Base-by-base conservation (phyloP, 2,888 invertebrate genomes). In the Archaeoteleia sp. region DNA sequence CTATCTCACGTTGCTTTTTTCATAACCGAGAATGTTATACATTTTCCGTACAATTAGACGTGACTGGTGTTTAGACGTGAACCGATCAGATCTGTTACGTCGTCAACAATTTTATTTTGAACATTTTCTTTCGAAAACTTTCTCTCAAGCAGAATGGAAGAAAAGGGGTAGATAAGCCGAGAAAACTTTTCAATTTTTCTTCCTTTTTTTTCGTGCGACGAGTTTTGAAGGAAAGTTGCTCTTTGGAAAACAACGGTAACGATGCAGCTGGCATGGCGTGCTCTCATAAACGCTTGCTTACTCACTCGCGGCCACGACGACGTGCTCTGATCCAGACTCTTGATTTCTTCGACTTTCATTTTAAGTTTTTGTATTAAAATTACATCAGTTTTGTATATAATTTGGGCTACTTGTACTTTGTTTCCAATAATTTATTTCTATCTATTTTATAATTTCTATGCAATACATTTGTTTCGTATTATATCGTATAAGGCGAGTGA, bases 191-290 rank as follows among this genome's bases (percentile, higher is more conserved):
- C n/a, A n/a, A n/a, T n/a, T 32, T 17, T 40, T 13, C 7, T 14
- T 32, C 35, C 45, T 48, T 39, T 48, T 54, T 43, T 42, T 54
- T 48, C 51, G 39, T 27, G 49, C 5, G 23, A 20, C 34, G 6
- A 13, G 13, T 25, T 10, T 9, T 12, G 23, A 15, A 25, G 8
- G 23, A 10, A 20, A 43, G 35, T 42, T 9, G 42, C 23, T 27
- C 27, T 40, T 13, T 17, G 42, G n/a, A 49, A 55, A 63, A 57
- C 53, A 46, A 46, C 53, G 30, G 35, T 40, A 12, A 29, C 25
- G 25, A 17, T 25, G 42, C 42, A 57, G 65, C 77, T 76, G 76
- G 78, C 76, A 80, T 79, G 79, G 81, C 80, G 80, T 71, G 77
- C 54, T 70, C 42, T 60, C 61, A 35, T 48, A 8, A 58, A 48